Conservation (phyloP, 2,888 invertebrate species). For the Zygogramma bicolorata region DNA sequence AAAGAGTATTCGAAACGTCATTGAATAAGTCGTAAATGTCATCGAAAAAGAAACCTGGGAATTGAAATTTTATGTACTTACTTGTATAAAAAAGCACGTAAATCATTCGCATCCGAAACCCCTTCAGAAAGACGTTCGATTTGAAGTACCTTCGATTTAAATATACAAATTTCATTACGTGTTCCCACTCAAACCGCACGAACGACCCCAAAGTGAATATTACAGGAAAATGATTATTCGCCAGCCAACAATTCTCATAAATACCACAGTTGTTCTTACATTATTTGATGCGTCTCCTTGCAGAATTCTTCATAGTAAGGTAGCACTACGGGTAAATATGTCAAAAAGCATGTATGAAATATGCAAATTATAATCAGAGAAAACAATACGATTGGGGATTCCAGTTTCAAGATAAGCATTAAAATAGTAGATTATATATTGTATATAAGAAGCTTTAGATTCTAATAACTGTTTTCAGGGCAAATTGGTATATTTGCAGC, state of each 20-base stretch:
- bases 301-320: too few relatives aligned
- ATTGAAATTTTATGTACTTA: constrained; percentile 17
- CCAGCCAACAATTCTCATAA: neutral
- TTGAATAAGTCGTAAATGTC: constrained; percentile 15
- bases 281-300: neutral
- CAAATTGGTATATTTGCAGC: too few relatives aligned
- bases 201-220: constrained; percentile 24
- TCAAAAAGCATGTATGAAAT: too few relatives aligned
- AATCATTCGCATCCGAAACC: constrained; percentile 12
- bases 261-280: neutral
- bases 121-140: neutral
- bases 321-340: too few relatives aligned
- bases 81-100: constrained; percentile 12
- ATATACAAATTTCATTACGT: constrained; percentile 20
- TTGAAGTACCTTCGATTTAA: constrained; percentile 15
- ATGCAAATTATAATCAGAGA: too few relatives aligned
- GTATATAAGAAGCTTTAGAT: too few relatives aligned
- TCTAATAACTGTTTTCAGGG: too few relatives aligned
- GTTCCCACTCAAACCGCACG: constrained; percentile 17
- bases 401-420: too few relatives aligned
- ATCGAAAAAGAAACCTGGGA: constrained; percentile 1
- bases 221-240: constrained; percentile 16
- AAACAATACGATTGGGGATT: too few relatives aligned
- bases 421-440: too few relatives aligned
- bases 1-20: neutral